phyloP scores from a whole-genome alignment of 2,888 invertebrate genomes.

The Orchesella flavescens region DNA sequence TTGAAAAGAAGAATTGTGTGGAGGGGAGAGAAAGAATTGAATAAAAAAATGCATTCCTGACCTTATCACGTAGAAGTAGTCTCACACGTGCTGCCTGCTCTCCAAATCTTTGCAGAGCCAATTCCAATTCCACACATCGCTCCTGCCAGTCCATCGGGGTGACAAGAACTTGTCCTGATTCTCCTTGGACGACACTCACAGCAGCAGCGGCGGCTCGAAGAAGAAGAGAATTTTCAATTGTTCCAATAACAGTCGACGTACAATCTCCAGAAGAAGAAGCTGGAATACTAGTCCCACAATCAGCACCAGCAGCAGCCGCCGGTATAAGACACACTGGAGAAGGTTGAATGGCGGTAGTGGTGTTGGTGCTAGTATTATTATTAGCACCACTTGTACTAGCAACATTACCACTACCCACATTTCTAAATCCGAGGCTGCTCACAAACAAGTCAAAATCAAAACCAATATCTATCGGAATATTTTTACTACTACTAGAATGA shows the following conservation, averaged over 20 bases:
- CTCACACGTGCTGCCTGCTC: slow-evolving; percentile 90
- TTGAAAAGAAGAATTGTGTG: slow-evolving; percentile 8
- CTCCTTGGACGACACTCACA: slow-evolving; percentile 63
- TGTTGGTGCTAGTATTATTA: neutral
- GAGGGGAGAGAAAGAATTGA: neutral
- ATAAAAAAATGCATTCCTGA: slow-evolving; percentile 75
- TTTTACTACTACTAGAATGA: slow-evolving; percentile 54
- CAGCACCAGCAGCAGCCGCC: slow-evolving; percentile 33
- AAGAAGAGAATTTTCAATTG: slow-evolving; percentile 62
- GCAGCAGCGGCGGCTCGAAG: slow-evolving; percentile 61
- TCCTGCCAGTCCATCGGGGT: slow-evolving; percentile 87
- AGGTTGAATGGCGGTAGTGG: neutral
- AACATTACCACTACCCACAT: slow-evolving; percentile 34
- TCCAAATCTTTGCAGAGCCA: slow-evolving; percentile 88
- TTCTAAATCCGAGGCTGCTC: slow-evolving; percentile 58
- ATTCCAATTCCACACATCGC: slow-evolving; percentile 85
- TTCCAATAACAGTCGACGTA: slow-evolving; percentile 49
- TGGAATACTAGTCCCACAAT: neutral
- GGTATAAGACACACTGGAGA: slow-evolving; percentile 49
- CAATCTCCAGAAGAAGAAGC: slow-evolving; percentile 26
- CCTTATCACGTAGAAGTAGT: slow-evolving; percentile 93
- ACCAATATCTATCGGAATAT: slow-evolving; percentile 62
- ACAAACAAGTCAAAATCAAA: slow-evolving; percentile 65
- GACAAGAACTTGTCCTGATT: slow-evolving; percentile 65
- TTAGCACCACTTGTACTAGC: slow-evolving; percentile 8